A percentile compares a stretch with the other conserved stretches of the same genome.
Evolutionary conservation across 2,113 vertebrate genomes (phyloP).

Genomic region (Neomonachus schauinslandi): DNA sequence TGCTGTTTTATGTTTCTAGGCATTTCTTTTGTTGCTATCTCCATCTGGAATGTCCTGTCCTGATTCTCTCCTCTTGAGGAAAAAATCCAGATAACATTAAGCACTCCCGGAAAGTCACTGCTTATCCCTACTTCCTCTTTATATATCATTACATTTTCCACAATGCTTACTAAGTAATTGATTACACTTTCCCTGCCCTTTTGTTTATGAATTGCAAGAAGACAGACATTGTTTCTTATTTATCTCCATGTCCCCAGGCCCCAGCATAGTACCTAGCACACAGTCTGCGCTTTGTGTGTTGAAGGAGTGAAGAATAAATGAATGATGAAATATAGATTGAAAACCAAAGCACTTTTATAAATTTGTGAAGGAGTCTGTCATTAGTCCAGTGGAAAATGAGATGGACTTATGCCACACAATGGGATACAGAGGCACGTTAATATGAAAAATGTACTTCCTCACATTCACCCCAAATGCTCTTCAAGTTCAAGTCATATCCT

Average conservation of each 20-base stretch:
- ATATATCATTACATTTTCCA: neutral
- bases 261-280: neutral
- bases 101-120: neutral
- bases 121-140: neutral
- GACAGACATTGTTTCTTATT: conserved; percentile 45
- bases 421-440: neutral
- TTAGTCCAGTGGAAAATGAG: conserved; percentile 49
- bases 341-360: conserved; percentile 56
- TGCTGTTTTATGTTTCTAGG: neutral
- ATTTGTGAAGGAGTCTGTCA: conserved; percentile 48
- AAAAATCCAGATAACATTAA: conserved; percentile 51
- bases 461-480: neutral
- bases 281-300: neutral
- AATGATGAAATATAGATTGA: conserved; percentile 25
- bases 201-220: conserved; percentile 61
- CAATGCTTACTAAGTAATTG: conserved; percentile 26
- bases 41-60: neutral
- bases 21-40: neutral
- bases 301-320: conserved; percentile 42
- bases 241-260: conserved; percentile 1
- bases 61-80: neutral
- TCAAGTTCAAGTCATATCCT: conserved; percentile 13
- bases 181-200: conserved; percentile 21
- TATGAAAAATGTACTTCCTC: conserved; percentile 57
- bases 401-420: conserved; percentile 51